These are phyloP conservation scores for Marisa cornuarietis DNA, from an alignment of 1,140 invertebrate species.

Conservation along the genomic window DNA sequence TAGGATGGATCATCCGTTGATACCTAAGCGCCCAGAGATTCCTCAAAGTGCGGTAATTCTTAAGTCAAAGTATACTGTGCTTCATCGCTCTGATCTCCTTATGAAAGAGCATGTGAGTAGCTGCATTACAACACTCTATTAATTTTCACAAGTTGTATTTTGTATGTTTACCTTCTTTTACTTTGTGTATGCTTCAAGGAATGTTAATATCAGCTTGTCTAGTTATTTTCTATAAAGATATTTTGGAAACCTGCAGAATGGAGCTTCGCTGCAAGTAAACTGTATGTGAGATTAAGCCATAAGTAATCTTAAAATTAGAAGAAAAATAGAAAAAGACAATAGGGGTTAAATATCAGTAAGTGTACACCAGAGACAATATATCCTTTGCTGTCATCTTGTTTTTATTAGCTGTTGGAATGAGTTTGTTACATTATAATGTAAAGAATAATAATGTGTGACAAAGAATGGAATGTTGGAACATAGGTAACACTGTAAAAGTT, in stretches of 20 bases:
- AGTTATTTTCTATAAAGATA: neutral
- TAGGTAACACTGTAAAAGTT: no score
- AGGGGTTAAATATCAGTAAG: no score
- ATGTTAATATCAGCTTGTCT: neutral
- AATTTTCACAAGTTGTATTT: neutral
- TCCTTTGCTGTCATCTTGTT: no score
- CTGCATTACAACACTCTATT: neutral
- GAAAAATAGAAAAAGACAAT: no score
- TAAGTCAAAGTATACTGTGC: constrained; percentile 51
- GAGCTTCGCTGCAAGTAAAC: neutral
- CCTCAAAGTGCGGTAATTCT: constrained; percentile 40
- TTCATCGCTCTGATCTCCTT: constrained; percentile 59
- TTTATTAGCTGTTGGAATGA: no score
- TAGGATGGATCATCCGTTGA: constrained; percentile 5
- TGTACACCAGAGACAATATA: no score
- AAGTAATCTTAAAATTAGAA: neutral
- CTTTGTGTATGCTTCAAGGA: neutral
- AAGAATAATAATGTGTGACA: no score
- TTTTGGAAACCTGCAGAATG: neutral
- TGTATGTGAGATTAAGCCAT: neutral
- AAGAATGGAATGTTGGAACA: no score
- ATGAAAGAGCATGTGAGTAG: constrained; percentile 57
- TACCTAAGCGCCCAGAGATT: constrained; percentile 7
- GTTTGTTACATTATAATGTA: no score
- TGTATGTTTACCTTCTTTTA: neutral